Evolutionary conservation across 2,797 vertebrate genomes (phyloP), one percentile per base, ranked within the genome.

Genomic region (Betta splendens): DNA sequence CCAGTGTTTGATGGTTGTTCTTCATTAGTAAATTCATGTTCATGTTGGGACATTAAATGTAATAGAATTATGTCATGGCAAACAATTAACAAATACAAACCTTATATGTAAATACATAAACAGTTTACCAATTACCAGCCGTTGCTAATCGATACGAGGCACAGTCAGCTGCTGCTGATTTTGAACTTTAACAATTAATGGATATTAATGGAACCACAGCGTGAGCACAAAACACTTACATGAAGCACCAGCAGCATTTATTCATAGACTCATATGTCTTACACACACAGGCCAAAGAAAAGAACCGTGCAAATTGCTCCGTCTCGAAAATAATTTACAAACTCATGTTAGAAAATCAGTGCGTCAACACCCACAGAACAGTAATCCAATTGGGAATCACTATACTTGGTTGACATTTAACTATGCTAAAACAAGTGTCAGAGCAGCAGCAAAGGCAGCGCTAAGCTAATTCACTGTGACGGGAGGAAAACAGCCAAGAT

Each of bases 381-480:
- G 42, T 18, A 32, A 60, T 49, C 40, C 25, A 42, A 42, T 45
- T 18, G 20, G 22, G 46, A 59, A 68, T 59, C 37, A 23, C 25
- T 23, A 11, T 21, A 17, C n/a, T 49, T 25, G 13, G 20, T 29
- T 72, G 45, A 66, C 57, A 60, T 63, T 58, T 13, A 23, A 42
- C 21, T 10, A 29, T 39, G 21, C 46, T 25, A 16, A 54, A 66
- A 64, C 16, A 29, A 48, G 28, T 42, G 54, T 61, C 59, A 71
- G 16, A 57, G 37, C 12, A 28, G 40, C 21, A 57, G 23, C 50
- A 25, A 67, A 53, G 8, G 33, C 13, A 28, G 75, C 50, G 31
- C 45, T 15, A 56, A 54, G 28, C 12, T 57, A 73, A 77, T 53
- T 50, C 42, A 51, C 53, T 55, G 15, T 79, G 46, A 64, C n/a